Evolutionary conservation across 2,888 invertebrate species (phyloP).

Genomic region (Dilophus febrilis): DNA sequence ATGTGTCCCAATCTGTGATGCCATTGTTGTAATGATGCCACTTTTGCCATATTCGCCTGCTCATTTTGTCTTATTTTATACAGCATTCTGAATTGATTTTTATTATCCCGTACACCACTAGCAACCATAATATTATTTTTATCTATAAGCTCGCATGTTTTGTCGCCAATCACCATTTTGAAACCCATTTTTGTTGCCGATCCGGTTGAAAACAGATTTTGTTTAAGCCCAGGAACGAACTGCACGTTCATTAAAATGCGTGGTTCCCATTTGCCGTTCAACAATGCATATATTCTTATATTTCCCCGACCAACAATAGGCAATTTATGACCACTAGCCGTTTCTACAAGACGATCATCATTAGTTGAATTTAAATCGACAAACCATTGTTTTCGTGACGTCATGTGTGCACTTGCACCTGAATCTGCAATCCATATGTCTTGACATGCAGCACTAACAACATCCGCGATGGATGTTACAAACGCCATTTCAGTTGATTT

Average conservation of each 20-base stretch:
- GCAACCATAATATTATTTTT: background rate
- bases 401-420: background rate
- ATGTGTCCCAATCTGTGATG: too few species aligned
- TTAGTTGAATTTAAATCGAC: background rate
- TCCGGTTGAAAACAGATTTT: background rate
- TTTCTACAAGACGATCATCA: background rate
- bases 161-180: background rate
- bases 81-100: too few species aligned
- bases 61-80: too few species aligned
- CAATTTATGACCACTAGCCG: background rate
- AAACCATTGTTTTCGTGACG: background rate
- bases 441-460: background rate
- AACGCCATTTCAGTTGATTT: background rate
- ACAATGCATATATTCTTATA: background rate
- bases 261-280: background rate
- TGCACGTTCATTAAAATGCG: too few species aligned
- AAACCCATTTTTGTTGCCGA: background rate
- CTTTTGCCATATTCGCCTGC: too few species aligned
- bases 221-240: too few species aligned
- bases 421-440: background rate
- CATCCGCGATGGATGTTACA: too few species aligned
- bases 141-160: too few species aligned
- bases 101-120: too few species aligned
- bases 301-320: background rate
- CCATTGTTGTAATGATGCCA: too few species aligned